These are phyloP conservation scores for Trichonephila clavata DNA, from an alignment of 1,140 invertebrate genomes.

Conservation along the genomic window DNA sequence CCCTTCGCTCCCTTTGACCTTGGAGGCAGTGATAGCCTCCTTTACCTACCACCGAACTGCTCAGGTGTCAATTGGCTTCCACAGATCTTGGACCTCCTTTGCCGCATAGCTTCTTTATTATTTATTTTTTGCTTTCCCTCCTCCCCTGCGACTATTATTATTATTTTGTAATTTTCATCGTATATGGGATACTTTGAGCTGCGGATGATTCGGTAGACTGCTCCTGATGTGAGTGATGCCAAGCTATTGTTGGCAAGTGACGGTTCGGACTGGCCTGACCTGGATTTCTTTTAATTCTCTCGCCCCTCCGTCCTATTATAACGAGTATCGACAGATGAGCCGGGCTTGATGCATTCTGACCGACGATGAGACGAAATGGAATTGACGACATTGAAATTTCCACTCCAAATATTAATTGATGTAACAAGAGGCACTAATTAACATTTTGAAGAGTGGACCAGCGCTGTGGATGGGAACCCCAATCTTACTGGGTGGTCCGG, in stretches of 20 bases:
- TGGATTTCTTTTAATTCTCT: not conserved
- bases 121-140: not conserved
- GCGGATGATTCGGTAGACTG: not conserved
- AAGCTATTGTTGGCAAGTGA: constrained; percentile 49
- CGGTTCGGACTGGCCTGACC: constrained; percentile 34
- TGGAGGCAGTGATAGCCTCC: constrained; percentile 18
- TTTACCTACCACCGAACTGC: not conserved
- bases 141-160: constrained; percentile 15
- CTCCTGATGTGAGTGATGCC: constrained; percentile 14
- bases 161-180: constrained; percentile 51
- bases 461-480: too few species aligned
- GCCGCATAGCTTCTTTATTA: not conserved
- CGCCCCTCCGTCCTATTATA: too few species aligned
- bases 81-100: not conserved
- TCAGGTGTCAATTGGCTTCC: constrained; percentile 67
- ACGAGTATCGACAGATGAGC: not conserved
- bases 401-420: constrained; percentile 43
- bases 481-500: not conserved
- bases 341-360: not conserved
- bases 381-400: constrained; percentile 9
- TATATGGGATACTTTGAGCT: not conserved
- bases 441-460: not conserved
- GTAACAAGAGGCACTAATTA: constrained; percentile 31
- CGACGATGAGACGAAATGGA: not conserved
- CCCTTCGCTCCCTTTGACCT: constrained; percentile 39